phyloP scores from a whole-genome alignment of 2,113 vertebrate species.

The Ictidomys tridecemlineatus region DNA sequence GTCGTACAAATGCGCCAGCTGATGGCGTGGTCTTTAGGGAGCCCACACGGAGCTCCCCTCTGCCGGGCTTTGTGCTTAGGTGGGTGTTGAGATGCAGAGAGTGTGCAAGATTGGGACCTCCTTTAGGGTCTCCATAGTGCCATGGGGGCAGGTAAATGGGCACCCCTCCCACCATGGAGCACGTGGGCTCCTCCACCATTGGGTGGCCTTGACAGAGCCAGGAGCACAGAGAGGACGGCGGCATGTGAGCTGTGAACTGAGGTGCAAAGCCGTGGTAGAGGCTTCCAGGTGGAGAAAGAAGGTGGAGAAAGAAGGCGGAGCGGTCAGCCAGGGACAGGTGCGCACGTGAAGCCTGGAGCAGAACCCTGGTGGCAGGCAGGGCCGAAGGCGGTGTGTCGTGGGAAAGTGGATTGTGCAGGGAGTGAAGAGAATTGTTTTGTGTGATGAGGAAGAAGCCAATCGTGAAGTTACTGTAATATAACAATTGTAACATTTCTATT shows the following conservation, averaged over 20 bases:
- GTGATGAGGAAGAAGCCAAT: not conserved
- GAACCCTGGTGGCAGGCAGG: accelerated
- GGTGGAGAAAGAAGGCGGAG: not conserved
- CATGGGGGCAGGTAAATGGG: accelerated
- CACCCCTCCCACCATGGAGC: accelerated
- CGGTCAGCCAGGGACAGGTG: not conserved
- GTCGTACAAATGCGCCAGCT: not conserved
- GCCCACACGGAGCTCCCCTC: not conserved
- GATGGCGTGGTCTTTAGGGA: not conserved
- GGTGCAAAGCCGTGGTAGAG: not conserved
- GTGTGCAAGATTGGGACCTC: no score
- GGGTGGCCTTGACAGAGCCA: not conserved
- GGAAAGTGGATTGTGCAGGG: not conserved
- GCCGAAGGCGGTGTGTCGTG: accelerated
- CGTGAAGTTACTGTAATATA: not conserved
- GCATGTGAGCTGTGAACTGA: not conserved
- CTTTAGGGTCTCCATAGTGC: not conserved
- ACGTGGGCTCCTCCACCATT: not conserved
- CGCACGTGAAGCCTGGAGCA: accelerated
- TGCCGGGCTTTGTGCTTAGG: not conserved
- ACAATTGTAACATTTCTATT: not conserved
- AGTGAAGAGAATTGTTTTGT: no score
- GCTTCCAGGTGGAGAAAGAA: slow-evolving; percentile 16
- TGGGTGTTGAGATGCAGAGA: not conserved
- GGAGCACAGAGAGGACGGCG: not conserved